Percentiles rank a stretch among this genome's conserved stretches.
phyloP scores from a whole-genome alignment of 2,888 invertebrate genomes.

The Entomobrya proxima region DNA sequence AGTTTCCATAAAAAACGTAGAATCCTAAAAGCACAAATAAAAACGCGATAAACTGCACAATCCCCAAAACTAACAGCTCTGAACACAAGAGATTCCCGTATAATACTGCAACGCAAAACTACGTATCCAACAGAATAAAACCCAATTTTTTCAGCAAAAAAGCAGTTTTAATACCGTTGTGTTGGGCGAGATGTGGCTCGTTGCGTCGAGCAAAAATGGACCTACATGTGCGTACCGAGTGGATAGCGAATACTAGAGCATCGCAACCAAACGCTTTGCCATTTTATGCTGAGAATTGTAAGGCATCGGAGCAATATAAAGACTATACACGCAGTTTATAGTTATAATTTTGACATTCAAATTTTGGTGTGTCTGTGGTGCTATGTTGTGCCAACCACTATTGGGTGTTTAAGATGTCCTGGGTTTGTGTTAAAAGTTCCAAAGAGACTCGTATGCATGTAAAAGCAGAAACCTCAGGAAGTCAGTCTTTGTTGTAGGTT shows the following conservation, averaged over 20 bases:
- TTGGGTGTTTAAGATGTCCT: too few species aligned
- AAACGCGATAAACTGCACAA: neutral
- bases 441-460: too few species aligned
- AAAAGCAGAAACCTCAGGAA: too few species aligned
- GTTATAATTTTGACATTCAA: too few species aligned
- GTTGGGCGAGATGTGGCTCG: constrained; percentile 6
- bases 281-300: neutral
- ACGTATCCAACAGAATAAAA: constrained; percentile 14
- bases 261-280: constrained; percentile 4
- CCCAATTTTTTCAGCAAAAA: too few species aligned
- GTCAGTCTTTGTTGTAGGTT: too few species aligned
- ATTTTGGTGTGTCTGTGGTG: too few species aligned
- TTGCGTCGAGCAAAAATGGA: constrained; percentile 47
- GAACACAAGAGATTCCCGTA: constrained; percentile 43
- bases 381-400: too few species aligned
- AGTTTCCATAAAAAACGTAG: too few species aligned
- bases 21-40: neutral
- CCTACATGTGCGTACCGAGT: constrained; percentile 48
- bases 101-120: constrained; percentile 52
- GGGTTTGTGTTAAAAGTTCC: too few species aligned
- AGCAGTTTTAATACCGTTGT: neutral
- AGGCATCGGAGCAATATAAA: neutral
- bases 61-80: neutral
- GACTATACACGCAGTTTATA: too few species aligned
- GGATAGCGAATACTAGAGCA: constrained; percentile 2